These are phyloP conservation scores for Dolichallabes microphthalmus DNA, from an alignment of 2,113 vertebrate species.

Conservation along the genomic window DNA sequence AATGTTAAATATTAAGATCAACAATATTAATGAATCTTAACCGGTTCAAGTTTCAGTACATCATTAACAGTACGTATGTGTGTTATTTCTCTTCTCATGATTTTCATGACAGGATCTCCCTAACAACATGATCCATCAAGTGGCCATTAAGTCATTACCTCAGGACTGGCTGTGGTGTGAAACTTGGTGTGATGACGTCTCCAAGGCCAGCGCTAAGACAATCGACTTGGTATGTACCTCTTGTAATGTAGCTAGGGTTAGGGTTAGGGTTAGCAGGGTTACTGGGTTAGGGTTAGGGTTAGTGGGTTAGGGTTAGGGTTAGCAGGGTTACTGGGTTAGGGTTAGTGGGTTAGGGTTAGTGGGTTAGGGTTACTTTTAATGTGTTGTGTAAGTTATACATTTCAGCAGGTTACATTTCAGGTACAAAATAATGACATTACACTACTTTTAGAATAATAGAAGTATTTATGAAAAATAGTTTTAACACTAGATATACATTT, in stretches of 20 bases:
- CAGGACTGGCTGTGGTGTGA: constrained; percentile 99
- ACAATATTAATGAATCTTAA: neutral
- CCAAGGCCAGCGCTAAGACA: constrained; percentile 89
- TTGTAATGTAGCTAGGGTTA: too few species aligned
- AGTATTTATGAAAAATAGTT: neutral
- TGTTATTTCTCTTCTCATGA: neutral
- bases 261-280: too few species aligned
- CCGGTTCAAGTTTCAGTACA: neutral
- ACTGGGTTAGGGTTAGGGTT: too few species aligned
- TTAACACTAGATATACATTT: neutral
- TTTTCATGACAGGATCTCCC: constrained; percentile 84
- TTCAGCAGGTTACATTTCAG: neutral
- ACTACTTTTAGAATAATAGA: neutral
- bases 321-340: too few species aligned
- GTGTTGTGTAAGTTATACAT: too few species aligned
- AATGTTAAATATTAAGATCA: too few species aligned
- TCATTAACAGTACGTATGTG: neutral
- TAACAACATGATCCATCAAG: constrained; percentile 99
- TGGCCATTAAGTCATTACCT: constrained; percentile 93
- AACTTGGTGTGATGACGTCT: constrained; percentile 93
- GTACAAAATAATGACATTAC: neutral
- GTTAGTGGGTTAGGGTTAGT: too few species aligned
- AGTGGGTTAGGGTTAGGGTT: too few species aligned
- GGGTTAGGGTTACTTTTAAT: too few species aligned
- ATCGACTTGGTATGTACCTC: constrained; percentile 86